Evolutionary conservation across 2,797 vertebrate genomes (phyloP).

Genomic region (Sebastes ruberrimus): DNA sequence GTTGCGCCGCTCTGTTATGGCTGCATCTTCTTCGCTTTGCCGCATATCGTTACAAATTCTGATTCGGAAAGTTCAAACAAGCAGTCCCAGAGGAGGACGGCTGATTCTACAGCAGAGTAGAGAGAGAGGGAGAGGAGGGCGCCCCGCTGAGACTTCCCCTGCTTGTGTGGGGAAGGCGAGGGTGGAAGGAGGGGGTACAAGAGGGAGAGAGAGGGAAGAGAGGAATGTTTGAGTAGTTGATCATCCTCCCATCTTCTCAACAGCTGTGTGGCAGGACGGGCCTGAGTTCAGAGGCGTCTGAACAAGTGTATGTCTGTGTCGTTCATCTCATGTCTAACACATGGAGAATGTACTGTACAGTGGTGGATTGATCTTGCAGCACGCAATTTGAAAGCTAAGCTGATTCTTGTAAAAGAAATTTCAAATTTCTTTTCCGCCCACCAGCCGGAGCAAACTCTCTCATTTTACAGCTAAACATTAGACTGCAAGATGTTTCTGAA

Average conservation of each 20-base stretch:
- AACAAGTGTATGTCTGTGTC: constrained; percentile 26
- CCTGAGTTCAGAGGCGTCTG: constrained; percentile 24
- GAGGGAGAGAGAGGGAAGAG: constrained; percentile 3
- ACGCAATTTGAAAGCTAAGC: not conserved
- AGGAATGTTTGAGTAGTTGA: constrained; percentile 59
- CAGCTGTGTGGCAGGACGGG: constrained; percentile 62
- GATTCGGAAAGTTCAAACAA: constrained; percentile 74
- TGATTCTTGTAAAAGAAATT: not conserved
- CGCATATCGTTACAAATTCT: constrained; percentile 68
- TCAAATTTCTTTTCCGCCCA: not conserved
- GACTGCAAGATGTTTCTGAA: too few relatives aligned
- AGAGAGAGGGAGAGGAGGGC: constrained; percentile 18
- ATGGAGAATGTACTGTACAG: constrained; percentile 5
- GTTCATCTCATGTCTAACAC: constrained; percentile 33
- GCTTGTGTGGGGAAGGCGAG: constrained; percentile 46
- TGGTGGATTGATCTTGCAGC: constrained; percentile 18
- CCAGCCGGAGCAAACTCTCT: too few relatives aligned
- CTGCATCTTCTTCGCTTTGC: constrained; percentile 56
- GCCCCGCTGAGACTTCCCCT: constrained; percentile 47
- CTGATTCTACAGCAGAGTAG: constrained; percentile 64
- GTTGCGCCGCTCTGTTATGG: constrained; percentile 33
- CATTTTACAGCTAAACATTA: too few relatives aligned
- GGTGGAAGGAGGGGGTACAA: not conserved
- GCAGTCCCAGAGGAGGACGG: constrained; percentile 60
- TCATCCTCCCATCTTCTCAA: constrained; percentile 66